Base-by-base conservation (phyloP, 1,140 invertebrate genomes). In the Drosophila novamexicana region DNA sequence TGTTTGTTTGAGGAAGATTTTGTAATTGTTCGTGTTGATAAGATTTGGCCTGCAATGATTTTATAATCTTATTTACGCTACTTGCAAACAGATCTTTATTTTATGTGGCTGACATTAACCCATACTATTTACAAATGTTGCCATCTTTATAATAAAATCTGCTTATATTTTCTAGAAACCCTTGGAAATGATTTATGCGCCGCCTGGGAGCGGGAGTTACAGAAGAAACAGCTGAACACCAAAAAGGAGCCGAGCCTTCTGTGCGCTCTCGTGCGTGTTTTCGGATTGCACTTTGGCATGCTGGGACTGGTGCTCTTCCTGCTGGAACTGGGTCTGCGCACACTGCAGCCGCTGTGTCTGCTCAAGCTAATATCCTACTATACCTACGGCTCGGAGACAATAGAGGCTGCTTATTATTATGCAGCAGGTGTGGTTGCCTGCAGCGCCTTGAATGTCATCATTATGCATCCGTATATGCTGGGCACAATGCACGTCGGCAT, bases 381-480 rank as follows among this genome's bases (percentile, higher is more conserved):
- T n/a, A 93, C 93, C 10, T 89, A 92, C 44, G 92, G 93, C 14
- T 84, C 91, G 34, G 79, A 91, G 0, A 93, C 95, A 44, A 75
- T 76, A 12, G 67, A 93, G 92, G 92, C 91, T 50, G 95, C 96
- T 1, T 95, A 95, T 78, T 91, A 95, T 18, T 96, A 95, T 92
- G 95, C 95, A 0, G 93, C 84, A 0, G 95, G 93, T 1, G 94
- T 98, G 34, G 94, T 96, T 14, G 36, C 96, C 0, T 95, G 95
- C 78, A 95, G 95, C 6, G 93, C 96, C 0, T 62, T 97, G 22
- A 95, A 96, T 73, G 94, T 96, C 7, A 92, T 97, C 39, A 93
- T 96, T 6, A 94, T 95, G 79, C 97, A 98, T 93, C 95, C 95
- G 0, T 97, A 96, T 86, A 96, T 97, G 93, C 95, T 97, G 90